A percentile compares a stretch with the other conserved stretches of the same genome.
Conservation (phyloP, 2,113 vertebrate genomes). For the Lagopus muta region DNA sequence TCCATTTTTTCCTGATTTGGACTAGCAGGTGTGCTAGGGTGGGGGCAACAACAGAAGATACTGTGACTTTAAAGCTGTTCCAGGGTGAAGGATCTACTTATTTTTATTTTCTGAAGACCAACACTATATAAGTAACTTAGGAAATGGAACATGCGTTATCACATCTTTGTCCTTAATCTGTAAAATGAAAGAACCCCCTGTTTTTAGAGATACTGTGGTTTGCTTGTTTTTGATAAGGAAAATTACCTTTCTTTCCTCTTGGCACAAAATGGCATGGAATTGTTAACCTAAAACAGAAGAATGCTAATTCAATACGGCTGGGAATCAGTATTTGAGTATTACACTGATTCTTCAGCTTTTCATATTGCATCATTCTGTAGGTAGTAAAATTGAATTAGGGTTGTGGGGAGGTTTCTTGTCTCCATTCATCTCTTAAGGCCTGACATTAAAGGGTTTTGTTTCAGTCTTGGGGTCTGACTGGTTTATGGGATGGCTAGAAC, state of each 20-base stretch:
- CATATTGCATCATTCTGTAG: neutral
- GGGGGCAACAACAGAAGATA: neutral
- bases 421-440: rapidly evolving
- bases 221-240: neutral
- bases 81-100: neutral
- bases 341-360: neutral
- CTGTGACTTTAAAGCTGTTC: neutral
- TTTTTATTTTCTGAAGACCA: neutral
- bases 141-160: neutral
- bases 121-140: neutral
- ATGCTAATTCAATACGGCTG: neutral
- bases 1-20: no score
- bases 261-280: neutral
- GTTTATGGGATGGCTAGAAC: neutral
- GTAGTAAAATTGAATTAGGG: neutral
- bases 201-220: neutral
- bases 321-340: neutral
- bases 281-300: neutral
- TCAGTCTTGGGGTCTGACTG: neutral
- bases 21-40: neutral
- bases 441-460: neutral
- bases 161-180: neutral
- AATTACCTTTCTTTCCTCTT: rapidly evolving
- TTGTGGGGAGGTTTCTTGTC: neutral
- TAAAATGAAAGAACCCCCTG: neutral